phyloP scores from a whole-genome alignment of 2,113 vertebrate species.

The Narcine bancroftii region DNA sequence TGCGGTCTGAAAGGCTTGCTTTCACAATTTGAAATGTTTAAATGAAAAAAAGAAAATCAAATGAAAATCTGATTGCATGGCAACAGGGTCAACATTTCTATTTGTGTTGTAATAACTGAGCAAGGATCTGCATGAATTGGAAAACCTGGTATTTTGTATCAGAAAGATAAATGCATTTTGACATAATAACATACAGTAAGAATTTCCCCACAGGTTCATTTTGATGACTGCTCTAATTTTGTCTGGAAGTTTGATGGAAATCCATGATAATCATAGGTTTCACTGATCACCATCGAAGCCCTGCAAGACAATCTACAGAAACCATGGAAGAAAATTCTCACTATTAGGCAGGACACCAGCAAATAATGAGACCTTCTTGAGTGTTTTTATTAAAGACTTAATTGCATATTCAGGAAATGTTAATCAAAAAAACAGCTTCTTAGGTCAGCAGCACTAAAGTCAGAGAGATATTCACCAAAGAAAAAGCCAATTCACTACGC shows the following conservation, averaged over 20 bases:
- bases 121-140: not conserved
- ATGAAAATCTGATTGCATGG: not conserved
- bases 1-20: not conserved
- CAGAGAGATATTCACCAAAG: too few relatives aligned
- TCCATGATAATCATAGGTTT: not conserved
- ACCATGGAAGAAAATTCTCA: not conserved
- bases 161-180: not conserved
- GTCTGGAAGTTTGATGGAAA: not conserved
- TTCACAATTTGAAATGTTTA: slow-evolving; percentile 5
- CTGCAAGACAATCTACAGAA: not conserved
- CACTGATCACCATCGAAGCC: not conserved
- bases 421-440: not conserved
- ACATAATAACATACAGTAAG: not conserved
- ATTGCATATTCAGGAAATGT: not conserved
- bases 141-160: not conserved
- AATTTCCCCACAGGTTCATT: not conserved
- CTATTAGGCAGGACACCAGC: not conserved
- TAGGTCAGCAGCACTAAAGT: not conserved
- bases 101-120: not conserved
- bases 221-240: not conserved
- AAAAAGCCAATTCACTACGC: too few relatives aligned
- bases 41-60: not conserved
- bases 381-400: not conserved
- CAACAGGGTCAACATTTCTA: not conserved
- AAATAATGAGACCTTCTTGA: not conserved